Evolutionary conservation across 1,140 invertebrate species (phyloP), one percentile per base, ranked within the genome.

Genomic region (Drosophila triauraria): DNA sequence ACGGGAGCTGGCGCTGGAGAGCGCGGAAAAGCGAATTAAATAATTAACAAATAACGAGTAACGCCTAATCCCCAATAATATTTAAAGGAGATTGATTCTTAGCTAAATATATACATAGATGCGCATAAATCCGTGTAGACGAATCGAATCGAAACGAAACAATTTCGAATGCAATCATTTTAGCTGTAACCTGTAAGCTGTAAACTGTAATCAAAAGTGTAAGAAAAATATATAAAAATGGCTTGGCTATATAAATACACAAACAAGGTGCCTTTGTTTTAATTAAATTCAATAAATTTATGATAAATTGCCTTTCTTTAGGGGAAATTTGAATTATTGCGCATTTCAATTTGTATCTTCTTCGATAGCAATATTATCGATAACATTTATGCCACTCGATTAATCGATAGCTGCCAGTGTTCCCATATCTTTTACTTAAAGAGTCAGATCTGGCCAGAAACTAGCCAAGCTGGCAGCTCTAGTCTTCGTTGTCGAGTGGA

Each of bases 41-140:
- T 59, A 70, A 20, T 27, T 43, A 35, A 47, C 17, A 8, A 47
- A 32, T 38, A 44, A 74, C 23, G 20, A 56, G 35, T 25, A 27
- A 64, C 27, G 43, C 47, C 32, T 15, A 56, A 75, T 50, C 61
- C 40, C 50, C 15, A 63, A 57, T 54, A 62, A 57, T 61, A 85
- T 67, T 61, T 35, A 46, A 64, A 83, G 64, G 54, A 81, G 72
- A 87, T 87, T 75, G 77, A 87, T 87, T 78, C 84, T 72, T 90
- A 90, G 85, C 86, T 62, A 90, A 90, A 84, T 90, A 88, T 88
- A 90, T 85, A 82, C 74, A 84, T 88, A 90, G 80, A 82, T 63
- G 81, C 59, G 69, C 48, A 83, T 82, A 86, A 75, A 64, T 42
- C 32, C 43, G 38, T 80, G 72, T 83, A 78, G 75, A 75, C 74